These are phyloP conservation scores for Musca domestica DNA, from an alignment of 1,140 invertebrate genomes.

Conservation along the genomic window DNA sequence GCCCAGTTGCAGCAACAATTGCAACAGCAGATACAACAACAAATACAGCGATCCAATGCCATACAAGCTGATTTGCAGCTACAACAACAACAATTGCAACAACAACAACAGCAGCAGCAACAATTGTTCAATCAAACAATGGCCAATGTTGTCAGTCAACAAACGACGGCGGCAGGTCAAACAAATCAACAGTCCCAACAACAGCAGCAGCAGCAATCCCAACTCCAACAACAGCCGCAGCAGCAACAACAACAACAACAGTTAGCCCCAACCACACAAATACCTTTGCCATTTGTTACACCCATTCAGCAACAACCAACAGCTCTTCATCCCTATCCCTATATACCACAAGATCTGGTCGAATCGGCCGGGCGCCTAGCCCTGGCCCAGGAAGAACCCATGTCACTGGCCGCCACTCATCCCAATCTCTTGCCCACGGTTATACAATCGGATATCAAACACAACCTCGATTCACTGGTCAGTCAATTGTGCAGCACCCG, in stretches of 20 bases:
- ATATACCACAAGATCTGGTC: too few species aligned
- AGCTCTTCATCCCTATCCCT: too few species aligned
- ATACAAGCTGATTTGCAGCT: constrained; percentile 8
- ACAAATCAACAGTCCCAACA: too few species aligned
- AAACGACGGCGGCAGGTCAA: too few species aligned
- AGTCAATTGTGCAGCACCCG: constrained; percentile 50
- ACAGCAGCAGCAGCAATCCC: too few species aligned
- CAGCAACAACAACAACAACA: too few species aligned
- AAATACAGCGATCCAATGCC: constrained; percentile 29
- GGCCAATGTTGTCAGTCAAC: too few species aligned
- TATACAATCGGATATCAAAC: constrained; percentile 53
- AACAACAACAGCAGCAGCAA: constrained; percentile 30
- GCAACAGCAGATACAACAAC: constrained; percentile 15
- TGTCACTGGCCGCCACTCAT: constrained; percentile 50
- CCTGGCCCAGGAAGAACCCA: constrained; percentile 39
- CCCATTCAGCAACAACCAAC: too few species aligned
- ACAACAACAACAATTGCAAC: constrained; percentile 29
- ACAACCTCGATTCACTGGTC: constrained; percentile 50
- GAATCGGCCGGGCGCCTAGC: too few species aligned
- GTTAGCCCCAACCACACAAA: too few species aligned
- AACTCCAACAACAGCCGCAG: too few species aligned
- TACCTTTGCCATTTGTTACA: too few species aligned
- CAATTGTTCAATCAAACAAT: neutral
- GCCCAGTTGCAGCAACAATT: constrained; percentile 8
- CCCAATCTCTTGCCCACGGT: constrained; percentile 48